Evolutionary conservation across 2,797 vertebrate genomes (phyloP).

Genomic region (Apodemus agrarius): DNA sequence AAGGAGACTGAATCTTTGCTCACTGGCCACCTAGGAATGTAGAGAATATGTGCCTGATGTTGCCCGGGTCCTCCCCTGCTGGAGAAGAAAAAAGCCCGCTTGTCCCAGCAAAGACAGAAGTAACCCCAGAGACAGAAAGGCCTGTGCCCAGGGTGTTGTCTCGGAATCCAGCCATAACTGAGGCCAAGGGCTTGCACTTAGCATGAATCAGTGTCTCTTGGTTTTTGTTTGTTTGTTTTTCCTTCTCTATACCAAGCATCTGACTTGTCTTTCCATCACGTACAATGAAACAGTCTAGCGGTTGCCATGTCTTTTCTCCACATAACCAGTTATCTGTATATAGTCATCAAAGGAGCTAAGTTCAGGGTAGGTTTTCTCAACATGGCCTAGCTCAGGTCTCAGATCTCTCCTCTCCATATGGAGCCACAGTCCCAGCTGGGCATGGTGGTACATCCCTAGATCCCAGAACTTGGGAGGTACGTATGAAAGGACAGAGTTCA

Average conservation of each 20-base stretch:
- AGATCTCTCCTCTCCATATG: not conserved
- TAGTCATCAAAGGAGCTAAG: not conserved
- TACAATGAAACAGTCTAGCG: not conserved
- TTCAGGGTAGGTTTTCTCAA: slow-evolving; percentile 22
- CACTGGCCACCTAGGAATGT: not conserved
- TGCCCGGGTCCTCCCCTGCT: too few relatives aligned
- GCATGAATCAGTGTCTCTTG: not conserved
- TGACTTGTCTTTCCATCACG: not conserved
- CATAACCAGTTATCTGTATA: not conserved
- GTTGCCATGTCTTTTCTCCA: not conserved
- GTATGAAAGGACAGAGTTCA: not conserved
- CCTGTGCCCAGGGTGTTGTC: not conserved
- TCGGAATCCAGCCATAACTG: not conserved
- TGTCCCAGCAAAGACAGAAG: not conserved
- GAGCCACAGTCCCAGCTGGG: not conserved
- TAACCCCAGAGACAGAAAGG: not conserved
- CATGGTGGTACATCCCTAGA: not conserved
- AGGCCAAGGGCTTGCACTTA: not conserved
- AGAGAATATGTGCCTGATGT: not conserved
- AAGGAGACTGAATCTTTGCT: not conserved
- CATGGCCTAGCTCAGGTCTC: not conserved
- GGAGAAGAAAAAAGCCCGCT: not conserved
- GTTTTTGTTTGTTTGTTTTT: not conserved
- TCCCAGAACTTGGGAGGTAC: not conserved
- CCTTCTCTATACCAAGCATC: not conserved